A percentile compares a stretch with the other conserved stretches of the same genome.
These are phyloP conservation scores for roundworm (Caenorhabditis elegans) DNA, from an alignment of 1,140 invertebrate genomes.

Conservation along the genomic window WBcel235 BX284603.4:4653501-4654000, in stretches of 20 bases:
- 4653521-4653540: background rate
- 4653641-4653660: background rate
- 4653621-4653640: background rate
- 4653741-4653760: background rate
- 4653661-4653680: background rate
- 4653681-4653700: conserved; percentile 21
- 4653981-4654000: too few species aligned
- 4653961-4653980: too few species aligned
- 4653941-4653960: too few species aligned
- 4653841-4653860: background rate
- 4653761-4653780: background rate
- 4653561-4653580: background rate
- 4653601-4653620: conserved; percentile 4
- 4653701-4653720: conserved; percentile 10
- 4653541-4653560: background rate
- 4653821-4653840: too few species aligned
- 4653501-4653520: background rate
- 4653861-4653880: background rate
- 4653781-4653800: background rate
- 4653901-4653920: too few species aligned
- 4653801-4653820: background rate
- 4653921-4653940: too few species aligned
- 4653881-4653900: too few species aligned
- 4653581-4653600: background rate
- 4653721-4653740: background rate